A percentile compares a stretch with the other conserved stretches of the same genome.
These are phyloP conservation scores for Dolomedes plantarius DNA, from an alignment of 2,888 invertebrate species.

Conservation along the genomic window DNA sequence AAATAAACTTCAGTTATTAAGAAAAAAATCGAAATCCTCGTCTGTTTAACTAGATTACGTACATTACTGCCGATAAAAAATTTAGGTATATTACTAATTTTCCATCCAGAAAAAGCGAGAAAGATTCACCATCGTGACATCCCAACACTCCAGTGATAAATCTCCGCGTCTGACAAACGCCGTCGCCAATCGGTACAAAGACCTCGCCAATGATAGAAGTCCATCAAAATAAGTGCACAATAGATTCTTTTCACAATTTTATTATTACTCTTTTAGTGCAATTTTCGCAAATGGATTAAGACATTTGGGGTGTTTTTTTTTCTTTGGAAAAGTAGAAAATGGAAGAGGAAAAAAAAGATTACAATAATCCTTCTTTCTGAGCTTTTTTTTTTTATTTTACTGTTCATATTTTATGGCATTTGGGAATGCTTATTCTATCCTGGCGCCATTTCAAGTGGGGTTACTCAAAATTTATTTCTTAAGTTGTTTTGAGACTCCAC, in stretches of 20 bases:
- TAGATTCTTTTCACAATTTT: slow-evolving; percentile 44
- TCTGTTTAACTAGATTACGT: too few species aligned
- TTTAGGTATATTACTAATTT: too few species aligned
- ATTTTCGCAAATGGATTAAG: slow-evolving; percentile 45
- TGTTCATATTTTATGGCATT: slow-evolving; percentile 15
- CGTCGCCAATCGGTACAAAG: slow-evolving; percentile 26
- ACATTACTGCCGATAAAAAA: too few species aligned
- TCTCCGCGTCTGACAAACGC: slow-evolving; percentile 11
- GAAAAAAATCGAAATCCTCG: too few species aligned
- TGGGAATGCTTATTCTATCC: slow-evolving; percentile 18
- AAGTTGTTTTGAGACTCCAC: background rate
- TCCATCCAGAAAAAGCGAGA: too few species aligned
- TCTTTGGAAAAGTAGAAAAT: background rate
- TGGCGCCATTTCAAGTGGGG: slow-evolving; percentile 56
- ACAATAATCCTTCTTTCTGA: background rate
- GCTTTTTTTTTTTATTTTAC: background rate
- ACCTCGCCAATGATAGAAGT: slow-evolving; percentile 30
- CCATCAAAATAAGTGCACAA: slow-evolving; percentile 46
- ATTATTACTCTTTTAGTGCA: slow-evolving; percentile 21
- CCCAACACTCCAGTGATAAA: slow-evolving; percentile 10
- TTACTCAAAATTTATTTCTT: slow-evolving; percentile 35
- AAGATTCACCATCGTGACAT: background rate
- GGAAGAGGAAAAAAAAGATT: background rate
- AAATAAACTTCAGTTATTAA: too few species aligned
- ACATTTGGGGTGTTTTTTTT: background rate